Conservation (phyloP, 2,888 invertebrate species). For the Mesoligia furuncula region DNA sequence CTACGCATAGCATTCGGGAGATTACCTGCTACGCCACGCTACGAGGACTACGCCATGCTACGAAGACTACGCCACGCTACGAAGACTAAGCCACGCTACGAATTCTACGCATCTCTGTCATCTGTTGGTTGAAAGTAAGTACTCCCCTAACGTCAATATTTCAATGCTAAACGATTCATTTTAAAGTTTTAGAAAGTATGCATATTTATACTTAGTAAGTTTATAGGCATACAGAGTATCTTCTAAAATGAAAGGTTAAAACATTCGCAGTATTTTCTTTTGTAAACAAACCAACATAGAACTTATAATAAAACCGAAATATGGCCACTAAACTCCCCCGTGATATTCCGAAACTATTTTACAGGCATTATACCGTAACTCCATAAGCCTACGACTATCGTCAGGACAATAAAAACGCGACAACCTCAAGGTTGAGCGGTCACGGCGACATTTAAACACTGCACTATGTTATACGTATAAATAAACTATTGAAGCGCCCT, state of each 20-base stretch:
- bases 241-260: slow-evolving; percentile 10
- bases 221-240: not conserved
- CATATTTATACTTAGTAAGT: not conserved
- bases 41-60: not conserved
- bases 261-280: slow-evolving; percentile 1
- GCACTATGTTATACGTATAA: slow-evolving; percentile 42
- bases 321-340: slow-evolving; percentile 48
- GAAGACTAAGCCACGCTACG: slow-evolving; percentile 21
- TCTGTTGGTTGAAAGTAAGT: not conserved
- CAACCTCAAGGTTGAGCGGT: slow-evolving; percentile 57
- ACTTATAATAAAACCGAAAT: slow-evolving; percentile 39
- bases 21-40: slow-evolving; percentile 27
- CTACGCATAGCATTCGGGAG: not conserved
- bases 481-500: slow-evolving; percentile 46
- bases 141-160: not conserved
- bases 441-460: slow-evolving; percentile 59
- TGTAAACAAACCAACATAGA: slow-evolving; percentile 18
- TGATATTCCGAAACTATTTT: slow-evolving; percentile 50
- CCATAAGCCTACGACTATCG: slow-evolving; percentile 45
- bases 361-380: slow-evolving; percentile 36
- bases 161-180: not conserved
- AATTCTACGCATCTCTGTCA: not conserved
- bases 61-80: not conserved
- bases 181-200: not conserved
- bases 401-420: slow-evolving; percentile 62